These are phyloP conservation scores for Pelobates fuscus DNA, from an alignment of 2,113 vertebrate species.

Conservation along the genomic window DNA sequence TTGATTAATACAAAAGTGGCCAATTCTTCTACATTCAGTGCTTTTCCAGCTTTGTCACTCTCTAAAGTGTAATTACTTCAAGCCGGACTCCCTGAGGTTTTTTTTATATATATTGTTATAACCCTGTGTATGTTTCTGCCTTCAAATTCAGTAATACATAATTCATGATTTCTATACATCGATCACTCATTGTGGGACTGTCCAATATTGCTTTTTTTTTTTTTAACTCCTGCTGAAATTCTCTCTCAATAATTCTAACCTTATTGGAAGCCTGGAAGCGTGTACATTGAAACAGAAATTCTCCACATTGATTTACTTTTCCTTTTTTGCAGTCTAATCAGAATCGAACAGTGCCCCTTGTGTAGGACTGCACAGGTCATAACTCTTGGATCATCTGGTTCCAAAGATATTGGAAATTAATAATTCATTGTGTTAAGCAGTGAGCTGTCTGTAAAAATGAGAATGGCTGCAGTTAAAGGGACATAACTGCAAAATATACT, in stretches of 20 bases:
- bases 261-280: neutral
- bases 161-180: neutral
- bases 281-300: neutral
- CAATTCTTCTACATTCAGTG: no score
- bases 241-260: neutral
- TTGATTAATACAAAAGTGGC: no score
- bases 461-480: neutral
- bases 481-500: neutral
- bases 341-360: neutral
- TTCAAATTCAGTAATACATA: neutral
- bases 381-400: conserved; percentile 8
- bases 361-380: neutral
- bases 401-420: conserved; percentile 21
- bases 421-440: conserved; percentile 12
- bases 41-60: no score
- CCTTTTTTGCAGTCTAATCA: neutral
- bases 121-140: neutral
- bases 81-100: no score
- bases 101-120: no score
- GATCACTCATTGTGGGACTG: neutral
- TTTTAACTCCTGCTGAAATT: neutral
- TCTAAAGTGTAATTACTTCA: no score
- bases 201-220: conserved; percentile 3
- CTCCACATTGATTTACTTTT: neutral
- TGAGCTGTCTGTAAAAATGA: neutral